These are phyloP conservation scores for Lasioglossum albipes DNA, from an alignment of 1,140 invertebrate genomes.

Conservation along the genomic window DNA sequence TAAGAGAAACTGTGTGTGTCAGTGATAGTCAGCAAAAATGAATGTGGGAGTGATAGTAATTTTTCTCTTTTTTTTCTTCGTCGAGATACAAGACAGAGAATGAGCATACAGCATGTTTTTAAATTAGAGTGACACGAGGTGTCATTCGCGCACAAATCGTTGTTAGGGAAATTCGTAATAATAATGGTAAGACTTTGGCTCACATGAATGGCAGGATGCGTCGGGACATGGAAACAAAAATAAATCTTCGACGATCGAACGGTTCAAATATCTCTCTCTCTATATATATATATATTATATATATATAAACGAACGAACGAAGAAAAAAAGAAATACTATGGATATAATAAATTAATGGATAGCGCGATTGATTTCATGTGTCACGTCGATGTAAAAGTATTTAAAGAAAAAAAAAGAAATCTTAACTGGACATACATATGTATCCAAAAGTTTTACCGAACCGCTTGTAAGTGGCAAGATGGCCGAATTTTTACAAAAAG, in stretches of 20 bases:
- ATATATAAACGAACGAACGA: background rate
- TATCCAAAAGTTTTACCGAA: conserved; percentile 39
- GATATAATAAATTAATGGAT: conserved; percentile 30
- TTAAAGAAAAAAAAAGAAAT: conserved; percentile 47
- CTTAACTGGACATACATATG: conserved; percentile 53
- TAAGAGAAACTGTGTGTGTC: conserved; percentile 33
- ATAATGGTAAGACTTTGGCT: conserved; percentile 18
- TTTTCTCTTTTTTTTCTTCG: conserved; percentile 36
- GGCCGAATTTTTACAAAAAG: conserved; percentile 54
- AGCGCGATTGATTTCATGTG: conserved; percentile 61
- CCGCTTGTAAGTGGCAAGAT: conserved; percentile 39
- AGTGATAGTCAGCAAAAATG: conserved; percentile 43
- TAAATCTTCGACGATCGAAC: conserved; percentile 5
- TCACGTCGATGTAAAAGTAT: conserved; percentile 62
- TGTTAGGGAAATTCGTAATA: conserved; percentile 24
- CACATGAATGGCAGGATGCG: conserved; percentile 10
- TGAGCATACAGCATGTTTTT: conserved; percentile 43
- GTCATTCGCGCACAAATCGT: conserved; percentile 55
- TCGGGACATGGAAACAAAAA: background rate
- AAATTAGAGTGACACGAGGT: conserved; percentile 42
- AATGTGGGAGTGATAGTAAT: conserved; percentile 55
- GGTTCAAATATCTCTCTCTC: background rate
- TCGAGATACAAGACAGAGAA: conserved; percentile 21
- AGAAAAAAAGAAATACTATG: conserved; percentile 23
- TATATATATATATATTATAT: conserved; percentile 7